These are phyloP conservation scores for Limosa lapponica DNA, from an alignment of 2,797 vertebrate species.

Conservation along the genomic window DNA sequence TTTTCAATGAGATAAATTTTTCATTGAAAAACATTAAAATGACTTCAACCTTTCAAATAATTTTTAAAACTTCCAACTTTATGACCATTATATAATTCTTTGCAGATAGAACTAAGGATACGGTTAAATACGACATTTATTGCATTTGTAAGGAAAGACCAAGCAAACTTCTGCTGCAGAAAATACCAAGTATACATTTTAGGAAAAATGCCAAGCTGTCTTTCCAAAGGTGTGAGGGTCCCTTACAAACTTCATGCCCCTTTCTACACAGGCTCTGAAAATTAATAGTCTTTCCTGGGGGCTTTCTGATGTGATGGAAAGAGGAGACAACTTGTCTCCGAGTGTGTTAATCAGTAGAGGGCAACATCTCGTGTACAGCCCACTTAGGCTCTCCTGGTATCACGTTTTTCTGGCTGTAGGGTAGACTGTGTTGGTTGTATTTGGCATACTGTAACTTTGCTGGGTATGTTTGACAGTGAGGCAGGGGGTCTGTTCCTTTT, in stretches of 20 bases:
- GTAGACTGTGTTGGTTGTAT: not conserved
- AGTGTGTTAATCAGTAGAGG: not conserved
- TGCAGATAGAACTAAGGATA: not conserved
- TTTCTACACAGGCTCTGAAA: not conserved
- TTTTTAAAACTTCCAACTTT: slow-evolving; percentile 73
- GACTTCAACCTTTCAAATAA: slow-evolving; percentile 55
- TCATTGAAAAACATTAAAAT: slow-evolving; percentile 72
- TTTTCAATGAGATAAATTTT: slow-evolving; percentile 60
- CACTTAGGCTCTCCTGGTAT: not conserved
- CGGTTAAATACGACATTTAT: slow-evolving; percentile 36
- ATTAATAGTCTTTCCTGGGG: not conserved
- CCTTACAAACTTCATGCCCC: not conserved
- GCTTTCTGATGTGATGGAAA: not conserved
- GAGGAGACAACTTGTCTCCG: not conserved
- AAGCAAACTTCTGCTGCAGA: slow-evolving; percentile 50
- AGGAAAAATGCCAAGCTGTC: not conserved
- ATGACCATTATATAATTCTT: slow-evolving; percentile 64
- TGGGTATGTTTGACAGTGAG: not conserved
- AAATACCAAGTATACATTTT: not conserved
- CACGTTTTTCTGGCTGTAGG: not conserved
- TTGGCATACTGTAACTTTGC: not conserved
- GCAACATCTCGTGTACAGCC: fast-evolving
- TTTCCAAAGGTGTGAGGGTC: not conserved
- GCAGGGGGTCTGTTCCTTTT: not conserved
- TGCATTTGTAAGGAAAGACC: slow-evolving; percentile 54